Percentiles rank a stretch among this genome's conserved stretches.
phyloP scores from a whole-genome alignment of 1,140 invertebrate genomes.

The Trichonephila clavipes region DNA sequence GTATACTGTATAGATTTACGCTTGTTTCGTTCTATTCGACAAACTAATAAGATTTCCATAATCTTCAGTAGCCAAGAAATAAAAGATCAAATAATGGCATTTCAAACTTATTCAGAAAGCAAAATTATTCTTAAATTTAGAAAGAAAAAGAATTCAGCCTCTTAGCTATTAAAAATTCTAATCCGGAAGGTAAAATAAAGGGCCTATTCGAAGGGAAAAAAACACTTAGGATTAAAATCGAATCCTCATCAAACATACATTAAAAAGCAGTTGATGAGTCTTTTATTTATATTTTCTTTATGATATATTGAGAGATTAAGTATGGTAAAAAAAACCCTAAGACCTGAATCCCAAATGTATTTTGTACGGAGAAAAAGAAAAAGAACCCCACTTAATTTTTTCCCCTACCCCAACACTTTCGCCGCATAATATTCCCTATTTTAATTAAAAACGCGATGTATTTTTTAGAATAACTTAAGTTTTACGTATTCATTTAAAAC shows the following conservation, averaged over 20 bases:
- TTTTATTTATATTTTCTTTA: neutral
- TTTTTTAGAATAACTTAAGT: constrained; percentile 14
- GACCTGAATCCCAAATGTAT: neutral
- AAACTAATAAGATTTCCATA: too few relatives aligned
- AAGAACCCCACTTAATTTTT: constrained; percentile 9
- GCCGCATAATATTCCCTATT: constrained; percentile 20
- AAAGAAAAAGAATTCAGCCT: too few relatives aligned
- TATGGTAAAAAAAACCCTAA: neutral
- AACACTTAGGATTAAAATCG: neutral
- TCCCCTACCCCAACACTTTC: constrained; percentile 2
- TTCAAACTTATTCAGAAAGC: too few relatives aligned
- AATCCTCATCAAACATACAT: neutral
- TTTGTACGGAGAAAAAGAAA: neutral
- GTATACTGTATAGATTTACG: too few relatives aligned
- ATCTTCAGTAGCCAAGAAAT: too few relatives aligned
- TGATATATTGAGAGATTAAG: constrained; percentile 16
- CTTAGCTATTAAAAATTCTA: too few relatives aligned
- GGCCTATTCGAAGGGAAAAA: neutral
- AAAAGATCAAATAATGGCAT: too few relatives aligned
- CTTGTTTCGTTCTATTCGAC: too few relatives aligned
- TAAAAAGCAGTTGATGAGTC: constrained; percentile 16
- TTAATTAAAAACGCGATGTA: neutral
- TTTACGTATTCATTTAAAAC: constrained; percentile 36
- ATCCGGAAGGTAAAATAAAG: neutral
- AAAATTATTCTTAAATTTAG: too few relatives aligned